Base-by-base conservation (phyloP, 2,113 vertebrate genomes). In the Phodopus roborovskii region DNA sequence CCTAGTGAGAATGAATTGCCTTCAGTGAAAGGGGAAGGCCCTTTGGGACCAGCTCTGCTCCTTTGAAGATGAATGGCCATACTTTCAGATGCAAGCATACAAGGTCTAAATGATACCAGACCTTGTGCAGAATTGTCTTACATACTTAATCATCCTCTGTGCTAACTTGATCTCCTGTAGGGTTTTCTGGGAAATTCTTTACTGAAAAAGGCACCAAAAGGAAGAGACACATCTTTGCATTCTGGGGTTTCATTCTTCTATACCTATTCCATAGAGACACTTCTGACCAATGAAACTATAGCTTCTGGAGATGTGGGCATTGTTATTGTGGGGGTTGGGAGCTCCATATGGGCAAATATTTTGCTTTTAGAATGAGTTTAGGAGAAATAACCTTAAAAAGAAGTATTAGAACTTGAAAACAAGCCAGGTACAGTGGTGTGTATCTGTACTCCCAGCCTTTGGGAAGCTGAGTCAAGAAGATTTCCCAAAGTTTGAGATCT, bases 41-140 rank as follows among this genome's bases (percentile, higher is more conserved):
- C 78, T 96, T 39, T 89, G 95, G 95, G 92, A 56, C 36, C 50
- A 42, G 48, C 77, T 94, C 22, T 86, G 58, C 39, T 95, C 73
- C 93, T 97, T 88, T 94, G 60, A 96, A 97, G 91, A 64, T 91
- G 58, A 12, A 30, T 95, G 81, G 75, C 75, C 24, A 33, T 93
- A 64, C 28, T 62, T 96, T 48, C 92, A 96, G 88, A 20, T n/a
- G 50, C 30, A 62, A 90, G 56, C 56, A 36, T 77, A 62, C 92
- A 86, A 0, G 91, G n/a, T 64, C 86, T 91, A 88, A 88, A 82
- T 94, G 92, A 73, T 42, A 92, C n/a, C 58, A 58, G 95, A 83
- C 82, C 93, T 82, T 93, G 58, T 95, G 91, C 73, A 74, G 71
- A 48, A 92, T 97, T 75, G 62, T 82, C 42, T 83, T 87, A n/a